Conservation (phyloP, 2,888 invertebrate genomes). For the Drosophila colorata region DNA sequence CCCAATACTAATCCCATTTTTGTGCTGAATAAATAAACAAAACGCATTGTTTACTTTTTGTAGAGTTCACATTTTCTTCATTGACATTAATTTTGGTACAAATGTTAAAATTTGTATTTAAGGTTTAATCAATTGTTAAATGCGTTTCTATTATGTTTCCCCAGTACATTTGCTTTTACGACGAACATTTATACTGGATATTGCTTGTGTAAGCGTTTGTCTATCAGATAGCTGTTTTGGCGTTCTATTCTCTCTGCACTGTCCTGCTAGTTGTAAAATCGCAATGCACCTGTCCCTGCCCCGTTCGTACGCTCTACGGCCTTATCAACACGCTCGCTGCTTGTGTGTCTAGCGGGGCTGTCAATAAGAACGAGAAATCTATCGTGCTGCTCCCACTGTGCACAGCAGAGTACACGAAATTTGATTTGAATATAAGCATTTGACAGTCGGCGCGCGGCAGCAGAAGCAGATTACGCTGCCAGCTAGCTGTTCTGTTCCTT, state of each 20-base stretch:
- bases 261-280: constrained; percentile 30
- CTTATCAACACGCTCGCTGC: constrained; percentile 56
- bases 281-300: constrained; percentile 55
- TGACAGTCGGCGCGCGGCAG: constrained; percentile 60
- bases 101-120: too few relatives aligned
- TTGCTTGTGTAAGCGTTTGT: constrained; percentile 13
- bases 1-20: too few relatives aligned
- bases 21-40: too few relatives aligned
- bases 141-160: background rate
- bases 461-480: constrained; percentile 61
- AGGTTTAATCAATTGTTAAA: too few relatives aligned
- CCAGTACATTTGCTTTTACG: background rate
- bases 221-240: constrained; percentile 7
- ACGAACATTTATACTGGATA: background rate
- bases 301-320: constrained; percentile 4
- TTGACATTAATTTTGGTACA: too few relatives aligned
- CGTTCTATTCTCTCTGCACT: constrained; percentile 17
- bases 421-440: constrained; percentile 72
- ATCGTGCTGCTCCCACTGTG: constrained; percentile 51
- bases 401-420: constrained; percentile 58
- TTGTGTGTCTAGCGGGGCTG: constrained; percentile 38
- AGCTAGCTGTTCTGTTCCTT: constrained; percentile 56
- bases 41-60: too few relatives aligned
- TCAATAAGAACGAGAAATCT: constrained; percentile 40
- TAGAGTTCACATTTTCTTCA: too few relatives aligned